Percentiles rank a stretch among this genome's conserved stretches.
Conservation (phyloP, 2,113 vertebrate genomes). For the Pseudopodoces humilis region DNA sequence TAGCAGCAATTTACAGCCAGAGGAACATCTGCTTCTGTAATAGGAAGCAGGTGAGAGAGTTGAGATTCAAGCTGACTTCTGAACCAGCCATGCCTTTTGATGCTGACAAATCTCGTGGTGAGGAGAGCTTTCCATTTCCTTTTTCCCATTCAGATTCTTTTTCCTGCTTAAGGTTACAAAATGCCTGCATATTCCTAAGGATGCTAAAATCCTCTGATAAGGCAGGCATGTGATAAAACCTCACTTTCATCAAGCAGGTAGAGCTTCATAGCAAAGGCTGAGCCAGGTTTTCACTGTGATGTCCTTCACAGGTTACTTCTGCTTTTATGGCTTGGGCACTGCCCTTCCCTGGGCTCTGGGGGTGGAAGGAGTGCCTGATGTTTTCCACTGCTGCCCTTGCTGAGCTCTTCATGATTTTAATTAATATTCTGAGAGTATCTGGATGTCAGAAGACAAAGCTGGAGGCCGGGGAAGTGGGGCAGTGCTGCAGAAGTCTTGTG, state of each 20-base stretch:
- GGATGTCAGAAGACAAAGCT: background rate
- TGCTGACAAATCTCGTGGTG: background rate
- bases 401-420: background rate
- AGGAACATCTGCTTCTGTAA: slow-evolving; percentile 30
- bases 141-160: background rate
- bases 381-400: background rate
- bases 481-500: slow-evolving; percentile 31
- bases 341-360: background rate
- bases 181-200: background rate
- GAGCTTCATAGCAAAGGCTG: background rate
- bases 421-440: slow-evolving; percentile 24
- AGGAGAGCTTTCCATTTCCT: background rate
- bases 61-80: background rate
- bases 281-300: background rate
- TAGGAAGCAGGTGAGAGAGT: slow-evolving; percentile 39
- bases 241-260: background rate
- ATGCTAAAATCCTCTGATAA: background rate
- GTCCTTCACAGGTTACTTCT: background rate
- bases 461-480: background rate
- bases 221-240: background rate
- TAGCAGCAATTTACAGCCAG: slow-evolving; percentile 40
- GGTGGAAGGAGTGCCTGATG: background rate
- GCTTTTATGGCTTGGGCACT: background rate
- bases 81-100: background rate
- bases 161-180: background rate